Base-by-base conservation (phyloP, 1,140 invertebrate species). In the Helicorthomorpha holstii region DNA sequence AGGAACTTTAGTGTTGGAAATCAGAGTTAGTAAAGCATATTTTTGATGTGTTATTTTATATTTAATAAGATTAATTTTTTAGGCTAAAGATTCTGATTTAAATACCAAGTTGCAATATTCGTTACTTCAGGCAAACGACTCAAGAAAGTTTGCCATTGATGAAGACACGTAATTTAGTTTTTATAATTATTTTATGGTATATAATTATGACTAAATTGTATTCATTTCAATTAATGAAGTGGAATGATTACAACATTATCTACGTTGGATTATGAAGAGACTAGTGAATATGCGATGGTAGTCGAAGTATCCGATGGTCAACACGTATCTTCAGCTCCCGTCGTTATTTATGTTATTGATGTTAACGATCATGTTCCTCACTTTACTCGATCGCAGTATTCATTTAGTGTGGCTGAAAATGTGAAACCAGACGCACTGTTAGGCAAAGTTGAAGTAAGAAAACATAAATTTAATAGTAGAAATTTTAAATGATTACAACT, bases 1-100 rank as follows among this genome's bases (percentile, higher is more conserved):
- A 10, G 83, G 81, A 24, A 80, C 83, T 1, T 73, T 76, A 57
- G 80, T 91, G 10, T 67, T 84, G 2, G 74, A 74, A 56, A 79
- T 84, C 3, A 66, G 71, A 44, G 86, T 44, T 19, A 50, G 19
- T 50, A 42, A 22, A 10, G n/a, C n/a, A n/a, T n/a, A 34, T 34
- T 34, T 34, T 34, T 7, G 29, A 16, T 34, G 29, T 16, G 7
- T 34, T 16, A 34, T 16, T 34, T 34, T 7, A 34, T 34, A 16
- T 7, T 16, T 16, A 34, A 34, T 16, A 16, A 34, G 7, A 34
- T 7, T 34, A 7, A 34, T 34, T 34, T 34, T 16, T 34, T 34
- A 34, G 52, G 59, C 59, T 4, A 54, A 54, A 50, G 59, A 60
- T 52, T 49, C 56, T 3, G 59, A 60, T 51, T 45, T 53, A 0